Percentiles rank a stretch among this genome's conserved stretches.
These are phyloP conservation scores for Boloria euphrosyne DNA, from an alignment of 2,888 invertebrate species.

Conservation along the genomic window DNA sequence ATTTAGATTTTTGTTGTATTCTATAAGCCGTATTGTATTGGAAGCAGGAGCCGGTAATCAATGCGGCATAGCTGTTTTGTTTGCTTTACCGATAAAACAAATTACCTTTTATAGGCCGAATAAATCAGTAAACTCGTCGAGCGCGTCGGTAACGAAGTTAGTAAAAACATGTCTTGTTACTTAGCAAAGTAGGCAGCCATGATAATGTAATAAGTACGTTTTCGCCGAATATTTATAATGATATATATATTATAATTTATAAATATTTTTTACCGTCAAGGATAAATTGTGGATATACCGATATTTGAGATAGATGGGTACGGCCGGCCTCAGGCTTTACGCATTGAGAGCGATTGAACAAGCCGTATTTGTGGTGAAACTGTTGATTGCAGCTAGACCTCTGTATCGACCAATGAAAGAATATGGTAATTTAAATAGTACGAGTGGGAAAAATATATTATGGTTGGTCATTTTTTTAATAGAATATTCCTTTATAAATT, in stretches of 20 bases:
- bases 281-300: background rate
- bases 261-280: too few species aligned
- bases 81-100: constrained; percentile 23
- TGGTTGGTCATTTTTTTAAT: too few species aligned
- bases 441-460: too few species aligned
- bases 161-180: constrained; percentile 20
- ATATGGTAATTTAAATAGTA: too few species aligned
- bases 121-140: constrained; percentile 25
- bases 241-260: too few species aligned
- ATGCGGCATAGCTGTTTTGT: constrained; percentile 23
- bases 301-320: background rate
- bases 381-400: constrained; percentile 8
- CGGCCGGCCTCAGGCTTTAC: background rate
- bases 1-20: constrained; percentile 2
- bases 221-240: background rate
- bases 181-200: constrained; percentile 5
- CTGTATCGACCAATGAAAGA: background rate
- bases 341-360: constrained; percentile 6
- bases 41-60: constrained; percentile 15
- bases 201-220: background rate
- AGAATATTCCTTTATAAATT: background rate
- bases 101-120: constrained; percentile 25
- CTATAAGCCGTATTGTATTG: background rate
- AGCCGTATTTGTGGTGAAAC: constrained; percentile 7
- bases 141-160: constrained; percentile 18